phyloP scores from a whole-genome alignment of 2,797 vertebrate species.

The Borostomias antarcticus region DNA sequence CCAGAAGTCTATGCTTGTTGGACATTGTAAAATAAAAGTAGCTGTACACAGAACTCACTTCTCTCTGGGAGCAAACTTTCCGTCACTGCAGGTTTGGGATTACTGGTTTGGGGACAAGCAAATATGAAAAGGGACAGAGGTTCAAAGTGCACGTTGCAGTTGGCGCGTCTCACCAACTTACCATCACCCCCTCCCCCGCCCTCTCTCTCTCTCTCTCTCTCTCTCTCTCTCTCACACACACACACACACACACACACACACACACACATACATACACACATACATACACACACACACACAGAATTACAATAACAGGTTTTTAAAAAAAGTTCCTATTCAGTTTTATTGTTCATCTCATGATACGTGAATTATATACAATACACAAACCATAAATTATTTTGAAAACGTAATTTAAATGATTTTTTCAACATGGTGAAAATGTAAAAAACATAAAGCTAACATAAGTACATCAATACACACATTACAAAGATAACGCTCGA shows the following conservation, averaged over 20 bases:
- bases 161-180: conserved; percentile 4
- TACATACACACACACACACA: not conserved
- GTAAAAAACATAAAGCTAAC: conserved; percentile 40
- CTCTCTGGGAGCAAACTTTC: not conserved
- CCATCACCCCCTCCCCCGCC: too few relatives aligned
- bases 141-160: conserved; percentile 61
- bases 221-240: too few relatives aligned
- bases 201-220: too few relatives aligned
- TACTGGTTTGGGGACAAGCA: conserved; percentile 32
- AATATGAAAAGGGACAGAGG: conserved; percentile 67
- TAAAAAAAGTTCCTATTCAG: conserved; percentile 50
- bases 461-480: conserved; percentile 35
- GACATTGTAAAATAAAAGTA: conserved; percentile 58
- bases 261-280: not conserved
- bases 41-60: not conserved
- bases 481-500: not conserved
- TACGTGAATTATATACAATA: conserved; percentile 52
- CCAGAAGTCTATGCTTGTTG: conserved; percentile 74
- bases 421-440: conserved; percentile 70
- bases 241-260: too few relatives aligned
- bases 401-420: conserved; percentile 20
- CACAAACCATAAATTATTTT: conserved; percentile 25
- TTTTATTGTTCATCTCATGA: conserved; percentile 57
- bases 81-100: conserved; percentile 4
- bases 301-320: too few relatives aligned